Percentiles rank a stretch among this genome's conserved stretches.
These are phyloP conservation scores for Cyaniris semiargus DNA, from an alignment of 2,888 invertebrate genomes.

Conservation along the genomic window DNA sequence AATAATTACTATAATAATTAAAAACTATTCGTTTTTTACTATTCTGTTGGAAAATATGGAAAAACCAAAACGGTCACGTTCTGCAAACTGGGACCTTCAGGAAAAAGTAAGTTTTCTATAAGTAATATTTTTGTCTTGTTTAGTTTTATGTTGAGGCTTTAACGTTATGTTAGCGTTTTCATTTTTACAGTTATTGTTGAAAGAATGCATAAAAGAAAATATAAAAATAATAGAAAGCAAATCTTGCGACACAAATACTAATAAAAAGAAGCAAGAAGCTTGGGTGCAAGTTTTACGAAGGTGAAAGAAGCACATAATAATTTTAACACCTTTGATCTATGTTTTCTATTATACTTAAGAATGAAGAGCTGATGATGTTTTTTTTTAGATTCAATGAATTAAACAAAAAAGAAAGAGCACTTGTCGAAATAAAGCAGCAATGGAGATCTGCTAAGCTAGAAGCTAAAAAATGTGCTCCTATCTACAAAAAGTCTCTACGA, in stretches of 20 bases:
- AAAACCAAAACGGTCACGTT: no score
- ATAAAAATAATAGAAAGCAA: background rate
- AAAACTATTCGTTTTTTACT: no score
- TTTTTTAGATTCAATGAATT: background rate
- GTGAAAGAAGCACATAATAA: background rate
- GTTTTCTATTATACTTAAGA: background rate
- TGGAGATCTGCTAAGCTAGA: background rate
- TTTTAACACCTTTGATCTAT: background rate
- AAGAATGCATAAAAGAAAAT: background rate
- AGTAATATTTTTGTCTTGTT: no score
- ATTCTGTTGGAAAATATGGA: no score
- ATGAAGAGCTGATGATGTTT: background rate
- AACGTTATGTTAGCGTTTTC: background rate
- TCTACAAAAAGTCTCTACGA: background rate
- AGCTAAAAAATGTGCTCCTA: background rate
- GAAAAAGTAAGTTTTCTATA: no score
- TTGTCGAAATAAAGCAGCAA: background rate
- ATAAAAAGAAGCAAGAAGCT: background rate
- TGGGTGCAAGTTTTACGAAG: background rate
- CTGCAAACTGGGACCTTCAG: no score
- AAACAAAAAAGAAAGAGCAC: background rate
- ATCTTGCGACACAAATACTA: background rate
- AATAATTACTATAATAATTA: no score
- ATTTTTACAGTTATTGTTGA: background rate
- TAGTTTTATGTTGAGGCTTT: no score